Evolutionary conservation across 2,797 vertebrate species (phyloP).

Genomic region (Nasua narica): DNA sequence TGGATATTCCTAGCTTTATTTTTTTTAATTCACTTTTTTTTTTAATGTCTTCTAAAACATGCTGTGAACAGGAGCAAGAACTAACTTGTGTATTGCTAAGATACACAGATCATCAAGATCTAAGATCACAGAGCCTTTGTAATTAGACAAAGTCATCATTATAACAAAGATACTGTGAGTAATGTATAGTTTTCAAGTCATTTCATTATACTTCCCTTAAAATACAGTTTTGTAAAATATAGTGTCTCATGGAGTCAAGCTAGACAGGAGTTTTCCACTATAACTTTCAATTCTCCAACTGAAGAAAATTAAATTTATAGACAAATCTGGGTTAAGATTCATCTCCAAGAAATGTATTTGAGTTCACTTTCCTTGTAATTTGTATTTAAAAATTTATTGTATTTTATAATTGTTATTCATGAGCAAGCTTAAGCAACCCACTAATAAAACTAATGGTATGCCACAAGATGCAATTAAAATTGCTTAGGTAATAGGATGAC

Average conservation of each 20-base stretch:
- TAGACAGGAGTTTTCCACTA: not conserved
- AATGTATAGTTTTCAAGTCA: not conserved
- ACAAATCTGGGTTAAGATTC: conserved; percentile 37
- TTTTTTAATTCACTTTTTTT: not conserved
- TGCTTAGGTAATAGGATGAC: conserved; percentile 33
- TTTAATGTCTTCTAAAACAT: not conserved
- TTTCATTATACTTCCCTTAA: conserved; percentile 1
- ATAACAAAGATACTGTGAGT: not conserved
- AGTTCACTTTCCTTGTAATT: conserved; percentile 41
- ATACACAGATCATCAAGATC: not conserved
- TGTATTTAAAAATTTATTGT: conserved; percentile 61
- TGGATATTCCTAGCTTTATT: not conserved
- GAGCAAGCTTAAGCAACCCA: conserved; percentile 49
- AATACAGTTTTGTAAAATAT: not conserved
- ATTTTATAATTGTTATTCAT: conserved; percentile 65
- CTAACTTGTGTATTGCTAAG: not conserved
- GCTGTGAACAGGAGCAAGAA: not conserved
- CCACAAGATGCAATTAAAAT: conserved; percentile 54
- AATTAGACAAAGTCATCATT: conserved; percentile 9
- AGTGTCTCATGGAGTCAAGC: not conserved
- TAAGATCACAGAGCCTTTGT: not conserved
- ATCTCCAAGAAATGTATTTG: conserved; percentile 35
- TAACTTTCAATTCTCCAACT: not conserved
- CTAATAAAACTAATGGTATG: conserved; percentile 59
- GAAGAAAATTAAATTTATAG: conserved; percentile 12